Evolutionary conservation across 2,113 vertebrate genomes (phyloP), one percentile per base, ranked within the genome.

Genomic region (Silurus asotus): DNA sequence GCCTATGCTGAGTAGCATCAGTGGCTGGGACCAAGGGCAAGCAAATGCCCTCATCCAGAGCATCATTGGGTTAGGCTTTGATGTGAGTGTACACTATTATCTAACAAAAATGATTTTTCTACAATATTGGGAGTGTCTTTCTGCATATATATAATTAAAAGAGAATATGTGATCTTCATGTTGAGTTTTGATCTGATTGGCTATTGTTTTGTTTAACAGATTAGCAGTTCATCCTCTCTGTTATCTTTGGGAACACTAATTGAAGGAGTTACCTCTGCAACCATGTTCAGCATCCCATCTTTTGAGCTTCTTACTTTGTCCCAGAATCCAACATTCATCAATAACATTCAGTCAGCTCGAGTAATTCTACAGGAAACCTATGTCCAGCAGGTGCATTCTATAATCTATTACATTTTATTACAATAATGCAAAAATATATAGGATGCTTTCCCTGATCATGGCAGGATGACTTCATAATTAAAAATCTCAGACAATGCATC

Each of bases 1-100:
- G 70, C 0, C 88, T 13, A 92, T 61, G 1, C 88, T 94, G 23
- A 37, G 89, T 48, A 70, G 56, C 25, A 76, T 92, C 14, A 69
- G 3, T 8, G 91, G 78, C 82, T 94, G 93, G 93, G 89, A 82
- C 81, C 82, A 84, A 61, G 89, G 89, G 19, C 93, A 94, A 76
- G 89, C 89, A 23, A 86, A 8, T 45, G 77, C 37, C 49, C 81
- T 93, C 59, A 20, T 94, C 84, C 87, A 90, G 82, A 79, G 0
- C 72, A 80, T 93, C 4, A 84, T 9, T 49, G 5, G 70, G 28
- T 83, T 88, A 59, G 84, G 89, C 55, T 92, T 84, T 80, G 3
- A 86, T 85, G 93, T 93, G 69, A 89, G 81, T 83, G 8, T 51
- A 28, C 77, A 51, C 59, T 23, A 56, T 17, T 53, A 59, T 1